Conservation (phyloP, 2,113 vertebrate species). For the Abramis brama region DNA sequence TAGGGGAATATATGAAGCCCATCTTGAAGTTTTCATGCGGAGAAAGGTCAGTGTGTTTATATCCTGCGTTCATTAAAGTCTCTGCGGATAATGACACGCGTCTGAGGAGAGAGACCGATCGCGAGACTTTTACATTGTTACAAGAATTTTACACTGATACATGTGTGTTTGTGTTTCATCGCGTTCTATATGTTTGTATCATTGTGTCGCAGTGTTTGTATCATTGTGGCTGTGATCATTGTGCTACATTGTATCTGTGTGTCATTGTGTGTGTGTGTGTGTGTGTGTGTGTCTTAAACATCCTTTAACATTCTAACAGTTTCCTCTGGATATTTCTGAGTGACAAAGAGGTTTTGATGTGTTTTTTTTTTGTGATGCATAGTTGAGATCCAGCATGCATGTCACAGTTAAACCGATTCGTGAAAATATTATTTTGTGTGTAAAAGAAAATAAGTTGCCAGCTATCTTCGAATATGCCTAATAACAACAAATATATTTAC, state of each 20-base stretch:
- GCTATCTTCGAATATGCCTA: background rate
- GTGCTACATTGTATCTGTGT: background rate
- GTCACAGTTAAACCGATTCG: no score
- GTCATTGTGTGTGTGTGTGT: background rate
- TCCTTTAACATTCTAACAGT: background rate
- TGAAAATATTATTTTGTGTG: background rate
- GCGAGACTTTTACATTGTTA: no score
- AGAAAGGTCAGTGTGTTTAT: constrained; percentile 44
- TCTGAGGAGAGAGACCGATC: background rate
- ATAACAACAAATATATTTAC: background rate
- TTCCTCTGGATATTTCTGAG: background rate
- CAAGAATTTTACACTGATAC: no score
- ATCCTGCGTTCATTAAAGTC: background rate
- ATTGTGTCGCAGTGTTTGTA: background rate
- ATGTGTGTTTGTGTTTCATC: background rate
- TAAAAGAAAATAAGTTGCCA: background rate
- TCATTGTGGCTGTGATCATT: background rate
- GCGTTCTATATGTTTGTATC: background rate
- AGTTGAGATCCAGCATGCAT: background rate
- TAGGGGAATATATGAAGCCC: background rate
- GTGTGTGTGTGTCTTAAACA: background rate
- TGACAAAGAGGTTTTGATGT: background rate
- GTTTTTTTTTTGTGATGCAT: background rate
- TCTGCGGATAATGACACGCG: background rate
- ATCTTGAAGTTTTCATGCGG: background rate